Evolutionary conservation across 2,797 vertebrate genomes (phyloP).

Genomic region (Staurois parvus): DNA sequence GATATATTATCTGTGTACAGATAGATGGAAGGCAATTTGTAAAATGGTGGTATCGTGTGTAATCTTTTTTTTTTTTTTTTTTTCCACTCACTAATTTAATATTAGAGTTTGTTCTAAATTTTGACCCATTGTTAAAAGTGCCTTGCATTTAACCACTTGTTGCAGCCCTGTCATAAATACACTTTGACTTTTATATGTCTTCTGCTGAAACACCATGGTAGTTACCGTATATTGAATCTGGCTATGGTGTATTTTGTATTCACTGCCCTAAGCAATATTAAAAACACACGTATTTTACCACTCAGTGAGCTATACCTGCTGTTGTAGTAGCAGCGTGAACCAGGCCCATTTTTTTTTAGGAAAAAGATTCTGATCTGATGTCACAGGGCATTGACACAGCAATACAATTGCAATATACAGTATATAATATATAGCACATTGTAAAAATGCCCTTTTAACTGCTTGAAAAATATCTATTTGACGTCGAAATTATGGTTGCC

Average conservation of each 20-base stretch:
- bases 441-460: not conserved
- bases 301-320: no score
- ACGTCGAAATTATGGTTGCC: not conserved
- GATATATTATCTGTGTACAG: no score
- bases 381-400: not conserved
- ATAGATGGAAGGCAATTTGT: no score
- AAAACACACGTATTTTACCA: not conserved
- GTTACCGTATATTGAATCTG: constrained; percentile 1
- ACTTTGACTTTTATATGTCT: not conserved
- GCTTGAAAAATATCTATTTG: not conserved
- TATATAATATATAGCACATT: not conserved
- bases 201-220: not conserved
- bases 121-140: constrained; percentile 55
- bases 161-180: constrained; percentile 13
- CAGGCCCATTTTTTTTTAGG: not conserved
- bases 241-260: not conserved
- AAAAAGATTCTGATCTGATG: not conserved
- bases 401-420: not conserved
- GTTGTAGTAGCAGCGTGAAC: not conserved
- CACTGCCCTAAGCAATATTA: constrained; percentile 50
- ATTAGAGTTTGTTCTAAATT: constrained; percentile 34
- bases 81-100: not conserved
- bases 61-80: no score
- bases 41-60: no score
- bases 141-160: constrained; percentile 42